A percentile compares a stretch with the other conserved stretches of the same genome.
These are phyloP conservation scores for Actias luna DNA, from an alignment of 2,888 invertebrate genomes.

Conservation along the genomic window DNA sequence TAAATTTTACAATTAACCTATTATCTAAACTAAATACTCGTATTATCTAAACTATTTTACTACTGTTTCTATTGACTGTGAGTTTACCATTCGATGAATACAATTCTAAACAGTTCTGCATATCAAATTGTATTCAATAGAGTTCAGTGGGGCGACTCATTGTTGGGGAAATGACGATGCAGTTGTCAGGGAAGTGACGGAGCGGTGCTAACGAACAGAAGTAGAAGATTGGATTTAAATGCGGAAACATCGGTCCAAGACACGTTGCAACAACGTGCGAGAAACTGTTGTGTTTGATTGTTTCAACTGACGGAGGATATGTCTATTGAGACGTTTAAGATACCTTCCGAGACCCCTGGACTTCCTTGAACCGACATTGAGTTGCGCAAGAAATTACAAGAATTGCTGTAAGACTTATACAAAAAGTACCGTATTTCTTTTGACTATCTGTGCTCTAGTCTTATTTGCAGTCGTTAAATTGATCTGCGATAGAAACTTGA, in stretches of 20 bases:
- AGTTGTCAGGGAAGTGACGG: neutral
- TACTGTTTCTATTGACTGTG: neutral
- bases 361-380: neutral
- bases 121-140: neutral
- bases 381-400: neutral
- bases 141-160: neutral
- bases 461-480: too few relatives aligned
- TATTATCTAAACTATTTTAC: neutral
- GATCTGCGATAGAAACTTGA: too few relatives aligned
- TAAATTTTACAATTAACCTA: too few relatives aligned
- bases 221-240: conserved; percentile 12
- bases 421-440: neutral
- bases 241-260: conserved; percentile 7
- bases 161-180: neutral
- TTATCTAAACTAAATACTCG: too few relatives aligned
- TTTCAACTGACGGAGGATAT: conserved; percentile 12
- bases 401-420: neutral
- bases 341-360: conserved; percentile 1
- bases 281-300: conserved; percentile 18
- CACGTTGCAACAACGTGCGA: conserved; percentile 15
- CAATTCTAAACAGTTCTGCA: neutral
- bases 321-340: neutral
- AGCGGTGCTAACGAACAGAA: neutral
- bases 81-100: neutral
- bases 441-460: too few relatives aligned